A percentile compares a stretch with the other conserved stretches of the same genome.
Evolutionary conservation across 2,888 invertebrate species (phyloP).

Genomic region (Acrocyrtus sp.): DNA sequence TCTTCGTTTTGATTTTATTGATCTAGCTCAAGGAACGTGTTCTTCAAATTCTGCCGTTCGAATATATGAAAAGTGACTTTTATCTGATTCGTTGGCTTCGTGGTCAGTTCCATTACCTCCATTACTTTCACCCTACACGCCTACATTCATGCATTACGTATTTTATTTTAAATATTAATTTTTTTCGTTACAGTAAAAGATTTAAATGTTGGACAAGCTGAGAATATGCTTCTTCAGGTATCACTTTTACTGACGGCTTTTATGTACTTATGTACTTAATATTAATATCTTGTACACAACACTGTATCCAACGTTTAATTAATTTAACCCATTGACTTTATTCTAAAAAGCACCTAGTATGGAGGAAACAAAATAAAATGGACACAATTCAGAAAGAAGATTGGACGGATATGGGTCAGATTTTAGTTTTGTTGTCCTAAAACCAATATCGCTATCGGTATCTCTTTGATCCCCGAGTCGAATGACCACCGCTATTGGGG

Average conservation of each 20-base stretch:
- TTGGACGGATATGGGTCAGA: not conserved
- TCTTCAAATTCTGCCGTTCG: not conserved
- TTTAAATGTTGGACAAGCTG: slow-evolving; percentile 23
- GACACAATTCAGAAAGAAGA: slow-evolving; percentile 4
- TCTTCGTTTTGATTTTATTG: not conserved
- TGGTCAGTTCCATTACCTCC: slow-evolving; percentile 6
- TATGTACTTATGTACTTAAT: too few relatives aligned
- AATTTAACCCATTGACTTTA: not conserved
- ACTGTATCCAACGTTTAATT: not conserved
- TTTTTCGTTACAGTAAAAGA: slow-evolving; percentile 5
- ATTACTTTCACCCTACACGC: not conserved
- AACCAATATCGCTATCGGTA: too few relatives aligned
- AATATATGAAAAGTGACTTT: slow-evolving; percentile 34
- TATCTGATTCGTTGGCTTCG: slow-evolving; percentile 36
- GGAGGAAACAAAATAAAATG: slow-evolving; percentile 15
- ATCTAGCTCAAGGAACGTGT: slow-evolving; percentile 12
- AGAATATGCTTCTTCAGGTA: slow-evolving; percentile 23
- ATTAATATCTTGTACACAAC: too few relatives aligned
- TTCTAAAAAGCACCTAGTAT: not conserved
- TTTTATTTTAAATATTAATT: not conserved
- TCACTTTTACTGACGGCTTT: too few relatives aligned
- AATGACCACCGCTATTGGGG: too few relatives aligned
- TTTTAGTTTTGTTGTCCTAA: slow-evolving; percentile 21
- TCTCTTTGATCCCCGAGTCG: too few relatives aligned
- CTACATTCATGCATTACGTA: not conserved